phyloP scores from a whole-genome alignment of 2,797 vertebrate genomes.

The Parauchenoglanis ngamensis region DNA sequence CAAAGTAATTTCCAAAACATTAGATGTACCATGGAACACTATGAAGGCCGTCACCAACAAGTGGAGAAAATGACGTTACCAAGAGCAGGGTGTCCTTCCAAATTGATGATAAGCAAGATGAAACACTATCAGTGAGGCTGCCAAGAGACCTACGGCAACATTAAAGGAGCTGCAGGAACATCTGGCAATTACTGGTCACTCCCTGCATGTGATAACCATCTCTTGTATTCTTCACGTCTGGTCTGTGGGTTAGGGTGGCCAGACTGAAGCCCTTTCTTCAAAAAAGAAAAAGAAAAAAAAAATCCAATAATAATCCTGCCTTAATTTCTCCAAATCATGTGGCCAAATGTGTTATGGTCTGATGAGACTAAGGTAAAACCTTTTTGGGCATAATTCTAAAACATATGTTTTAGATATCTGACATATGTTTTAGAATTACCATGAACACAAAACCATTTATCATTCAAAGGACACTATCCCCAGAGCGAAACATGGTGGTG shows the following conservation, averaged over 20 bases:
- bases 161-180: background rate
- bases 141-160: background rate
- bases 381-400: background rate
- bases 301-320: background rate
- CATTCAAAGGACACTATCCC: background rate
- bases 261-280: background rate
- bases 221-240: background rate
- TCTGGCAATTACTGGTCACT: background rate
- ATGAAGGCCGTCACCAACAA: background rate
- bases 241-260: background rate
- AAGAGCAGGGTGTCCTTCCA: background rate
- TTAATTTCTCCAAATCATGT: background rate
- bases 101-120: background rate
- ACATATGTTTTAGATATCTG: background rate
- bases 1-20: background rate
- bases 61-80: background rate
- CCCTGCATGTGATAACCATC: background rate
- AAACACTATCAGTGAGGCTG: background rate
- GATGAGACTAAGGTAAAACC: background rate
- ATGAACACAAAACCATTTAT: background rate
- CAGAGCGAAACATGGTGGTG: background rate
- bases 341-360: background rate
- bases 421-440: too few species aligned
- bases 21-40: background rate
- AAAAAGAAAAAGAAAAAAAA: background rate